Evolutionary conservation across 2,113 vertebrate genomes (phyloP).

Genomic region (Pantherophis guttatus): DNA sequence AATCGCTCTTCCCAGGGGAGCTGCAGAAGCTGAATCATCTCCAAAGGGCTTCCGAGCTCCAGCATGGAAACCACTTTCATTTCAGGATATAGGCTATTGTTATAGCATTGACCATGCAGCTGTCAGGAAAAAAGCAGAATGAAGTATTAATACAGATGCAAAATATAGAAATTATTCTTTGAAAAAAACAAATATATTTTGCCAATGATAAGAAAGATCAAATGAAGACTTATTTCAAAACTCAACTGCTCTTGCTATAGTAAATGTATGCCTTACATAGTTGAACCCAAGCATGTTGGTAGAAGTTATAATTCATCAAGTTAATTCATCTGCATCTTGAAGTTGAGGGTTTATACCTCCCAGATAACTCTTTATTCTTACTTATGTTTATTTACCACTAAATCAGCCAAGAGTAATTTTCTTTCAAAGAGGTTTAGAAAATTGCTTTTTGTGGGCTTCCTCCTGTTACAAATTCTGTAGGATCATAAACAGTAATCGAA

Average conservation of each 20-base stretch:
- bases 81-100: conserved; percentile 54
- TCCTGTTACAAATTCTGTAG: background rate
- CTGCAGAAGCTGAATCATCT: conserved; percentile 94
- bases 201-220: background rate
- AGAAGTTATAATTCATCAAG: background rate
- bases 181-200: background rate
- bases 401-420: background rate
- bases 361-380: background rate
- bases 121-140: conserved; percentile 46
- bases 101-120: conserved; percentile 84
- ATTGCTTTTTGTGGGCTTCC: background rate
- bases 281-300: background rate
- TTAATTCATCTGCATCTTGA: background rate
- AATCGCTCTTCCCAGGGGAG: conserved; percentile 94
- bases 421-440: background rate
- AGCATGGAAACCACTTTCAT: conserved; percentile 78
- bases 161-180: background rate
- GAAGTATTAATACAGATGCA: background rate
- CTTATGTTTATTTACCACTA: background rate
- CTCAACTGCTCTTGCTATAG: background rate
- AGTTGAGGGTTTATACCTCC: background rate
- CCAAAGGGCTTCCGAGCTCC: conserved; percentile 85
- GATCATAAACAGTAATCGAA: background rate
- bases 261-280: background rate
- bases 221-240: background rate